Base-by-base conservation (phyloP, 2,888 invertebrate genomes). In the Tortricodes alternella region DNA sequence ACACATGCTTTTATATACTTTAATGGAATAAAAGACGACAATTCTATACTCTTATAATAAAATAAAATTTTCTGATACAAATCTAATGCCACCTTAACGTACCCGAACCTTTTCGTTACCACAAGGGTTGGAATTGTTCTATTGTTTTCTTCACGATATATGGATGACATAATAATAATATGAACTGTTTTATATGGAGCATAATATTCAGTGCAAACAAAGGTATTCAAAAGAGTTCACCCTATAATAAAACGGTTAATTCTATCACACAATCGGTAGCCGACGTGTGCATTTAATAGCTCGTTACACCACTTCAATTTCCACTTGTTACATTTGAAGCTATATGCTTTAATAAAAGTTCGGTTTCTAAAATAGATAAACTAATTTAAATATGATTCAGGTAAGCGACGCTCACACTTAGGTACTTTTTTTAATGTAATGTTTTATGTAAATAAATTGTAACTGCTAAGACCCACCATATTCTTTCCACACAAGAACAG, bases 91-190 rank as follows among this genome's bases (percentile, higher is more conserved):
- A 37, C 56, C 56, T 56, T 43, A 46, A 9, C 34, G 34, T 63
- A 61, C 62, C 62, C 48, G 49, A 62, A 69, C 72, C 74, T 70
- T 48, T 74, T 73, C 55, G 64, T 64, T 71, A 73, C 74, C 73
- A 63, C 59, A 53, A 65, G 59, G 63, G 61, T 69, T 66, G 70
- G 64, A 60, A 65, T 70, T 73, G 68, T 68, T 66, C 72, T 64
- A 76, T 78, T 80, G 80, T 78, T 74, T 70, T 65, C 64, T 23
- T 52, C 57, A 46, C 60, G 65, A 66, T 60, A 53, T 34, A 51
- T 56, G 52, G 57, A 57, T 55, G 46, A 39, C 32, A 38, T 35
- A n/a, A n/a, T n/a, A n/a, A n/a, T n/a, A n/a, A n/a, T n/a, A 41
- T 37, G 56, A 34, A 49, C 44, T 50, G 51, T 21, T 46, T 55